Evolutionary conservation across 92 coral and sea anemone species (phyloP).

Genomic region (Blastomussa wellsi): DNA sequence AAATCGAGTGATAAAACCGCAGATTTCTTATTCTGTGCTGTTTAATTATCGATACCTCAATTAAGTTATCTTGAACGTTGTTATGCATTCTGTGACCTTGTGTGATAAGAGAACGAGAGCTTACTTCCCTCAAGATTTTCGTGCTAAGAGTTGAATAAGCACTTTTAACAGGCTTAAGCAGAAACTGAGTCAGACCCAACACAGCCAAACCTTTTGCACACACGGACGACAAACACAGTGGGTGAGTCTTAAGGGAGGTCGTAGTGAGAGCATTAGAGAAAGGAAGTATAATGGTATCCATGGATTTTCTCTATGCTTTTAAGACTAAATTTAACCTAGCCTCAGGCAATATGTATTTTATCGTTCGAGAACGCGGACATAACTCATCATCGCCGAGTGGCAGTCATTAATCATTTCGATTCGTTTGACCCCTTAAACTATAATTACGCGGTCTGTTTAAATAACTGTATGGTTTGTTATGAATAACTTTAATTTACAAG

Average conservation of each 20-base stretch:
- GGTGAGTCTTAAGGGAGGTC: constrained; percentile 27
- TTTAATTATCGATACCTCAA: neutral
- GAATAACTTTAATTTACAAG: constrained; percentile 56
- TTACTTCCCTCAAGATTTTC: neutral
- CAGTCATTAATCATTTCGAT: constrained; percentile 28
- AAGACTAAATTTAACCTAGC: constrained; percentile 4
- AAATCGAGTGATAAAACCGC: neutral
- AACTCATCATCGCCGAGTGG: constrained; percentile 23
- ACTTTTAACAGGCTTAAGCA: neutral
- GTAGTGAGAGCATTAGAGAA: neutral
- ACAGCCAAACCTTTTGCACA: neutral
- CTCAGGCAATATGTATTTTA: constrained; percentile 25
- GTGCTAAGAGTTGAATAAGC: neutral
- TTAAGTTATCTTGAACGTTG: constrained; percentile 11
- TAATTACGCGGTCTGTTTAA: constrained; percentile 53
- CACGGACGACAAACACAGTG: neutral
- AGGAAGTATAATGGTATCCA: constrained; percentile 3
- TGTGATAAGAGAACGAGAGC: constrained; percentile 3
- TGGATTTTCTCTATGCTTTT: constrained; percentile 3
- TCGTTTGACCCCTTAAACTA: constrained; percentile 48
- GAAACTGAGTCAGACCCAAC: neutral
- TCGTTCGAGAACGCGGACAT: neutral
- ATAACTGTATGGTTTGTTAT: constrained; percentile 57
- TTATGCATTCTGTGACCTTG: constrained; percentile 25
- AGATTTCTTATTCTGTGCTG: neutral